A percentile compares a stretch with the other conserved stretches of the same genome.
phyloP scores from a whole-genome alignment of 2,797 vertebrate genomes.

The Clarias laeviceps region DNA sequence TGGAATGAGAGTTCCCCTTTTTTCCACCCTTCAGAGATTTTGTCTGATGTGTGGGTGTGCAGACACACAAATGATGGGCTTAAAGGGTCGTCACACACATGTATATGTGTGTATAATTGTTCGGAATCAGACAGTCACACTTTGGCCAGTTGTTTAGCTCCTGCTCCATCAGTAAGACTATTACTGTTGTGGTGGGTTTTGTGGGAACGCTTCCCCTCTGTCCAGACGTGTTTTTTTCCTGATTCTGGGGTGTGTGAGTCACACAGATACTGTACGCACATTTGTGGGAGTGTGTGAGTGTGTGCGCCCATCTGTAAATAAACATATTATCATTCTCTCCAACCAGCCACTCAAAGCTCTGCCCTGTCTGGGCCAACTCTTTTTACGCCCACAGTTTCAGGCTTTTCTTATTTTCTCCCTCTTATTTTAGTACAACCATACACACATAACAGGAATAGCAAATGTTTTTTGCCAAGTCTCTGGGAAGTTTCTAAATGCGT shows the following conservation, averaged over 20 bases:
- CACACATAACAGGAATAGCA: slow-evolving; percentile 36
- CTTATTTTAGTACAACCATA: slow-evolving; percentile 11
- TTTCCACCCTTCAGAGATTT: slow-evolving; percentile 34
- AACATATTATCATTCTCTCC: slow-evolving; percentile 48
- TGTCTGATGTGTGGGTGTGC: slow-evolving; percentile 39
- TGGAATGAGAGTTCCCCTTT: slow-evolving; percentile 31
- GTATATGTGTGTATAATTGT: slow-evolving; percentile 30
- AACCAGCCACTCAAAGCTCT: slow-evolving; percentile 35
- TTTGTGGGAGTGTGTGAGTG: slow-evolving; percentile 25
- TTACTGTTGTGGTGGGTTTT: slow-evolving; percentile 45
- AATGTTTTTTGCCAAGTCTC: slow-evolving; percentile 12
- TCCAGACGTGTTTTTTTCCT: slow-evolving; percentile 50
- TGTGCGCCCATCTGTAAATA: slow-evolving; percentile 51
- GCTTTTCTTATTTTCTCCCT: slow-evolving; percentile 11
- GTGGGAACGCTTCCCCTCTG: slow-evolving; percentile 41
- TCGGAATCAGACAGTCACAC: slow-evolving; percentile 31
- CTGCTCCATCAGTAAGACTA: slow-evolving; percentile 36
- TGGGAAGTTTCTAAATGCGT: slow-evolving; percentile 48
- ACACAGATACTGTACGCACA: slow-evolving; percentile 26
- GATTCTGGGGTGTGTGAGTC: slow-evolving; percentile 52
- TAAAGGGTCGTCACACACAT: background rate
- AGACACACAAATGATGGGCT: slow-evolving; percentile 22
- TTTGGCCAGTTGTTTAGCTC: slow-evolving; percentile 20
- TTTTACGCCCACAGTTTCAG: slow-evolving; percentile 20
- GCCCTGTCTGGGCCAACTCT: slow-evolving; percentile 38